Base-by-base conservation (phyloP, 2,888 invertebrate species). In the Arrhopalites spinosus region DNA sequence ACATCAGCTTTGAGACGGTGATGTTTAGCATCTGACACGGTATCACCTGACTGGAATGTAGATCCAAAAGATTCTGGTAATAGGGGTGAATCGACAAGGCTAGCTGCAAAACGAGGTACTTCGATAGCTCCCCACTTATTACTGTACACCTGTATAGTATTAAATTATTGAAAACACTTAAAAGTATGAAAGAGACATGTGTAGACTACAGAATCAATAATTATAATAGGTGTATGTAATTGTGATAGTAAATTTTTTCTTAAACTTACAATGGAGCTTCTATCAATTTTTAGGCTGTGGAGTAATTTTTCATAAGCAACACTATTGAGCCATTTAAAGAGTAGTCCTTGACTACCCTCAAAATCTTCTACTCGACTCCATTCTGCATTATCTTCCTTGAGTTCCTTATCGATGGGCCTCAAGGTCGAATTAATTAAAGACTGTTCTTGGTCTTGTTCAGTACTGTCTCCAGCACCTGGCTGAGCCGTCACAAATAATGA, bases 61-160 rank as follows among this genome's bases (percentile, higher is more conserved):
- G 36, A 30, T 20, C 56, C 45, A 11, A 29, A 25, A 20, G 77
- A 68, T 45, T 80, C 72, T 25, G 82, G 82, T 53, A 79, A 80
- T 53, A 82, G 73, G 1, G 79, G 76, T 7, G 78, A 75, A 30
- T 80, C 77, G 5, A 79, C 80, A 59, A 82, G 75, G 72, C 81
- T 81, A 29, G 82, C 78, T 59, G 82, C 82, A 78, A 81, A 82
- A 45, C 76, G 75, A 30, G 82, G 82, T 17, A 82, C 80, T 74
- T 82, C 82, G 36, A 81, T 79, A 1, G 78, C 77, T 11, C 82
- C 82, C 79, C 79, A 82, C 66, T 78, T 80, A 47, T 75, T 78
- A 72, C 77, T 78, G 63, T 81, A 81, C 66, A 82, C 73, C 78
- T 78, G 50, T 23, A 63, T 45, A n/a, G n/a, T n/a, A n/a, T n/a